Base-by-base conservation (phyloP, 2,888 invertebrate species). In the Heteromyza rotundicornis region DNA sequence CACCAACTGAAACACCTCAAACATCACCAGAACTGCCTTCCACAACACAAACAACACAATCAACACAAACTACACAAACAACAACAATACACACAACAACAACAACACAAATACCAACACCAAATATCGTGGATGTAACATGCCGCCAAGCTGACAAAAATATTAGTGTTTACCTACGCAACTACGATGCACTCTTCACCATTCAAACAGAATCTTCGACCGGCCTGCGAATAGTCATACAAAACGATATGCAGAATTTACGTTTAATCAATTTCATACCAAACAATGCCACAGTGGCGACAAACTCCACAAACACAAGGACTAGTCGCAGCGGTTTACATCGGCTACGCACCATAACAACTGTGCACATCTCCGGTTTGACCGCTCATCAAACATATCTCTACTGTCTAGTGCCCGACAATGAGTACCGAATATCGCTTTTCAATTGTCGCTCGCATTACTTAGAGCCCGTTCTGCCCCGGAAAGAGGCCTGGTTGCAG, bases 361-460 rank as follows among this genome's bases (percentile, higher is more conserved):
- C 27, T 5, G 8, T 50, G 0, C 24, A 57, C 8, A 58, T 70
- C 0, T 7, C 53, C 36, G 44, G 57, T 1, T 49, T 79, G 3
- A 51, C n/a, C 2, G 66, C 67, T 8, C 40, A 36, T 36, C 63
- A 3, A 10, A 60, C 67, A 0, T 77, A 76, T 36, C 50, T 68
- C 0, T 79, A 77, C 54, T 80, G 80, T 10, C 32, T 80, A 2
- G 1, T 76, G 1, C 51, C 67, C 1, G 53, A 65, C 1, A 52
- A 22, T 0, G 23, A 12, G 10, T 12, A 16, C 1, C 12, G 23
- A 44, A 65, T 71, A 2, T 71, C 76, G 2, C 74, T 78, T 7
- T 70, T 75, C 1, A 72, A 77, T 52, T 80, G 80, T 24, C 69
- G 60, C 0, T 70, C 80, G 0, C 68, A 75, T 51, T 67, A 59